Conservation (phyloP, 2,797 vertebrate species). For the Serranus cabrilla region DNA sequence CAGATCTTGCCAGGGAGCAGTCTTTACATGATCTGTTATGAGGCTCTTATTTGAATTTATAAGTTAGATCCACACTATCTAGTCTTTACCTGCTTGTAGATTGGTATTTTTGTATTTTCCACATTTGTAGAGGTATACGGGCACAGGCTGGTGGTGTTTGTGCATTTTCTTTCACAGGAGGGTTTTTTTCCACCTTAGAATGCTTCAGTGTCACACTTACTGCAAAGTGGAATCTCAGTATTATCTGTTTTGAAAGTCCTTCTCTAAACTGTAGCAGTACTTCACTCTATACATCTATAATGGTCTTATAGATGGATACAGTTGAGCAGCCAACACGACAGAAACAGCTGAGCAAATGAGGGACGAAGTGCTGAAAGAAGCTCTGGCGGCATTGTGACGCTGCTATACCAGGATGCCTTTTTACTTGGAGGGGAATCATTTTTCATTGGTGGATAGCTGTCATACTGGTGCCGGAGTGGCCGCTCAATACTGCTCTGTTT, state of each 20-base stretch:
- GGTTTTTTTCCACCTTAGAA: not conserved
- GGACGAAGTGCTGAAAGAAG: constrained; percentile 44
- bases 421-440: constrained; percentile 51
- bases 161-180: not conserved
- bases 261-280: constrained; percentile 26
- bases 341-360: constrained; percentile 57
- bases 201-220: constrained; percentile 18
- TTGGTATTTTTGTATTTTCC: not conserved
- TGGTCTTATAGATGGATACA: constrained; percentile 36
- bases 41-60: constrained; percentile 35
- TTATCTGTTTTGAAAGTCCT: constrained; percentile 32
- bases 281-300: constrained; percentile 33
- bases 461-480: constrained; percentile 54
- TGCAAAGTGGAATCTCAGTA: constrained; percentile 30
- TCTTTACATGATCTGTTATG: constrained; percentile 34
- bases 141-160: not conserved
- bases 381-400: constrained; percentile 41
- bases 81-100: constrained; percentile 1
- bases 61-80: constrained; percentile 4
- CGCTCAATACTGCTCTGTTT: constrained; percentile 50
- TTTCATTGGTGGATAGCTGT: constrained; percentile 68
- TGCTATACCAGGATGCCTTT: constrained; percentile 38
- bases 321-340: constrained; percentile 42
- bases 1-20: constrained; percentile 22
- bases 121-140: not conserved